Base-by-base conservation (phyloP, 2,888 invertebrate genomes). In the Drepana falcataria region DNA sequence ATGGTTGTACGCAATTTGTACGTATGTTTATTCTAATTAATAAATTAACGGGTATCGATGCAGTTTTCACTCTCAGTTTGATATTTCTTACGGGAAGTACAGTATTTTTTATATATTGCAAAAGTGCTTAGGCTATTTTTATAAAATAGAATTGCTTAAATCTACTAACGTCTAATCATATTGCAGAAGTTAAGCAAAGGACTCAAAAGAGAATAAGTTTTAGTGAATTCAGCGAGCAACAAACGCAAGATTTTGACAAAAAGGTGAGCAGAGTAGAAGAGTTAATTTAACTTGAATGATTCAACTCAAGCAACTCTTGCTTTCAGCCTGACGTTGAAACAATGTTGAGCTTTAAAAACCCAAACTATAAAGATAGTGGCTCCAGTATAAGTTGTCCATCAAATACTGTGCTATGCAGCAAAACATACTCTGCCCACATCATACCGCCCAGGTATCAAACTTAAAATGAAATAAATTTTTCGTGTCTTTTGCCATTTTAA, bases 301-400 rank as follows among this genome's bases (percentile, higher is more conserved):
- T 1, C 7, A 7, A 9, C 9, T 3, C 1, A 44, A 9, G 2
- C 6, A 44, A 44, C 2, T 1, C 2, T 44, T 44, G 37, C 37
- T 44, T 44, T 44, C 44, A 44, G 44, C 44, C 3, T 9, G 44
- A 44, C 44, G 6, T 44, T 5, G 40, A 44, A 47, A 49, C 49
- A 5, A 44, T 52, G 5, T 35, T 77, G 48, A 55, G 61, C 48
- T 77, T 69, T 53, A 71, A 63, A 58, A 79, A 74, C 54, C 37
- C 53, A 0, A 56, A 66, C 47, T 75, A 59, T 40, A 49, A 56
- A 35, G 69, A 66, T 2, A 69, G 57, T 47, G 53, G 55, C 37
- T 67, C 73, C 44, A 57, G 54, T 48, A 59, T 87, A 89, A 1
- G 79, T 90, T 40, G 40, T 40, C 21, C 7, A 34, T 40, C 40